Percentiles rank a stretch among this genome's conserved stretches.
Conservation (phyloP, 2,113 vertebrate species). For the Paralichthys olivaceus region DNA sequence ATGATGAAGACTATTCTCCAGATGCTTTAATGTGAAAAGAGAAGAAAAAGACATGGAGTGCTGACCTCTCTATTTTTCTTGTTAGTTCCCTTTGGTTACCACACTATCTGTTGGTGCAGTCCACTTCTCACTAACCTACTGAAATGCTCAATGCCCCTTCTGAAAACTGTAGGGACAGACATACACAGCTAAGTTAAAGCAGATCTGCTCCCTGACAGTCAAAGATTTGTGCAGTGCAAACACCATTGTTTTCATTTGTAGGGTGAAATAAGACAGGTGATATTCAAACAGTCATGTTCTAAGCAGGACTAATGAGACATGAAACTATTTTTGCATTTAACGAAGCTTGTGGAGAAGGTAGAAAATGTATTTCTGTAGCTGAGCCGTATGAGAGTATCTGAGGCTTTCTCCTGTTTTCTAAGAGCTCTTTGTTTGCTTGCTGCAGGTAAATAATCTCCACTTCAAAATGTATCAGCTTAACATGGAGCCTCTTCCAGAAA, state of each 20-base stretch:
- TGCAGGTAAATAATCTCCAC: constrained; percentile 50
- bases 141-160: no score
- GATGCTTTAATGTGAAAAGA: constrained; percentile 7
- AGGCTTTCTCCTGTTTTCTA: constrained; percentile 22
- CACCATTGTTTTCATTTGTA: not conserved
- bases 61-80: not conserved
- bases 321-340: constrained; percentile 23
- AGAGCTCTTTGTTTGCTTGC: constrained; percentile 44
- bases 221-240: not conserved
- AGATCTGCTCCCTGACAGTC: no score
- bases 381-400: not conserved
- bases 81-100: not conserved
- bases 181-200: no score
- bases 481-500: constrained; percentile 40
- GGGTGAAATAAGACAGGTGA: constrained; percentile 11
- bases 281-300: constrained; percentile 20
- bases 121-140: no score
- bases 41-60: not conserved
- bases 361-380: constrained; percentile 13
- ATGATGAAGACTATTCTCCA: not conserved
- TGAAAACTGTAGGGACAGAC: no score
- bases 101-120: not conserved
- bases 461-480: constrained; percentile 43
- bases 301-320: constrained; percentile 28
- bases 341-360: constrained; percentile 13